Evolutionary conservation across 1,140 invertebrate species (phyloP), one percentile per base, ranked within the genome.

Genomic region (Acyrthosiphon pisum): DNA sequence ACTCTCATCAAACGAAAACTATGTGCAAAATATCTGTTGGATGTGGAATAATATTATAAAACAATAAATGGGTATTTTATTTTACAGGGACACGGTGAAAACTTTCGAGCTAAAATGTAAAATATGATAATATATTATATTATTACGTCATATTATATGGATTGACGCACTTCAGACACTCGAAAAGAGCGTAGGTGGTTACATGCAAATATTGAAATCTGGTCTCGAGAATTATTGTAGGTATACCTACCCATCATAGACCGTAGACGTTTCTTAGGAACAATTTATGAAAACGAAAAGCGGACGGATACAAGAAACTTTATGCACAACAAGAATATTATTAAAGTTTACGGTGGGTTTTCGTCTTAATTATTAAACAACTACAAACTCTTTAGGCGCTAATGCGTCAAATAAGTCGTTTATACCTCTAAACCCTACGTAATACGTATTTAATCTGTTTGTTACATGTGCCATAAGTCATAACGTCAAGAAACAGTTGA

Each of bases 291-390:
- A 53, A 53, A 89, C n/a, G 22, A 26, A 50, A 56, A 37, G 35
- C 23, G 23, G 37, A 41, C 50, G 88, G 88, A 41, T 90, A 90
- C 50, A 37, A 90, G 88, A 90, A 90, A 90, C 50, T 90, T 90
- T 90, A 37, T 50, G n/a, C 48, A 22, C 30, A 86, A 89, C 88
- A 22, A 37, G 50, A 90, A 90, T 56, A 90, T 90, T 90, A 90
- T 90, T 37, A 90, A 90, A 90, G 88, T 90, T 90, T 90, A 26
- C 50, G 23, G n/a, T 37, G 88, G 20, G 18, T 89, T 89, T 89
- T 53, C 48, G n/a, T 20, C 37, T 90, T 90, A 90, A 56, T 90
- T 90, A 90, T 90, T 90, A 90, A 90, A 90, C 88, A 56, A 56
- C 88, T 56, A 56, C 35, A 37, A 90, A 90, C 88, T 90, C 50